Percentiles rank a stretch among this genome's conserved stretches.
Evolutionary conservation across 2,888 invertebrate species (phyloP).

Genomic region (Agriopis marginaria): DNA sequence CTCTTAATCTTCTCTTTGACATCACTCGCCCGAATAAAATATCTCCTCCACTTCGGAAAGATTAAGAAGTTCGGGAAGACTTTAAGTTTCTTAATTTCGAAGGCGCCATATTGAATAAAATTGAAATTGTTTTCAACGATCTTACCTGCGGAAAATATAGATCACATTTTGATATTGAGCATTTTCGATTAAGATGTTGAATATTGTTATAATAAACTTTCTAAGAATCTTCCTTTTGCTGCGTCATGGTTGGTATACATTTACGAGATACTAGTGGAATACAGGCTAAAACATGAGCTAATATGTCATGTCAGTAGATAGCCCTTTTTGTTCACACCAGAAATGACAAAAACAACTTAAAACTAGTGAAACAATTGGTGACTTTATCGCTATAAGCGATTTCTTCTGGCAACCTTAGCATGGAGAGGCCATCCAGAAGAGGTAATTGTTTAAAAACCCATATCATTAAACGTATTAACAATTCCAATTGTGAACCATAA

Average conservation of each 20-base stretch:
- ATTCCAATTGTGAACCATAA: not conserved
- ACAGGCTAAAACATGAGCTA: not conserved
- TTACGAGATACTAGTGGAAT: not conserved
- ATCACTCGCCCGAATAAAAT: constrained; percentile 61
- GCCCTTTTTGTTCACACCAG: too few species aligned
- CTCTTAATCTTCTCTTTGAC: constrained; percentile 54
- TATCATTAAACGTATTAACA: not conserved
- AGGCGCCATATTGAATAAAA: constrained; percentile 61
- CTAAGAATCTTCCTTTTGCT: not conserved
- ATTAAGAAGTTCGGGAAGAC: constrained; percentile 69
- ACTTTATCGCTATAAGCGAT: too few species aligned
- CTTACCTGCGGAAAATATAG: constrained; percentile 43
- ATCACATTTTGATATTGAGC: constrained; percentile 27
- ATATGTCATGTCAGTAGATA: too few species aligned
- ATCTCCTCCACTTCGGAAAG: constrained; percentile 67
- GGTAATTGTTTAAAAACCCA: too few species aligned
- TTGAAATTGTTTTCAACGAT: constrained; percentile 58
- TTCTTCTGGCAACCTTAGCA: too few species aligned
- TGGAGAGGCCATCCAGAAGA: too few species aligned
- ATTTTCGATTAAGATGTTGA: constrained; percentile 15
- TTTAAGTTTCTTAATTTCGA: constrained; percentile 71
- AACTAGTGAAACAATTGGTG: too few species aligned
- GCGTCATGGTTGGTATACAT: not conserved
- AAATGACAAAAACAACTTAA: too few species aligned
- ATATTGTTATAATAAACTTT: constrained; percentile 7